Base-by-base conservation (phyloP, 1,140 invertebrate genomes). In the Asbolus verrucosus region DNA sequence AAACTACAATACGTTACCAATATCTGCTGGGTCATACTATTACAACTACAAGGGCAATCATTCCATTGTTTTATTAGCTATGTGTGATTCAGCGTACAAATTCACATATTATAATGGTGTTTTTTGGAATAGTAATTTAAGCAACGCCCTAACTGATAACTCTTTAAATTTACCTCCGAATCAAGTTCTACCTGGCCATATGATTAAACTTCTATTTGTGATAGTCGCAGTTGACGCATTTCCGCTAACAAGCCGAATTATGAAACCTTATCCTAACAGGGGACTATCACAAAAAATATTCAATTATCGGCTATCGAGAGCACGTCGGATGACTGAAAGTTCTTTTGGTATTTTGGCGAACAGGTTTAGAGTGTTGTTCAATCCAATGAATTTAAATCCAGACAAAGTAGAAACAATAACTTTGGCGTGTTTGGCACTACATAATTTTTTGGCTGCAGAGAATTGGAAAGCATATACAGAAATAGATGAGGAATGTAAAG, bases 171-270 rank as follows among this genome's bases (percentile, higher is more conserved):
- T 82, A 36, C 80, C 81, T 59, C 30, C 69, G 24, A 69, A 72
- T 54, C 36, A 50, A 39, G 59, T 67, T 38, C 71, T 80, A 63
- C 73, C 75, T 69, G 71, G 76, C 24, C 39, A 36, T 59, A 60
- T 30, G 79, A 81, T 67, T 72, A 81, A 19, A 66, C 77, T 41
- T 54, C 31, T 46, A 38, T 69, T 24, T 43, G 67, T 69, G n/a
- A 68, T 68, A 61, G 73, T 82, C 1, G 78, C 70, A 27, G 84
- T 85, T 75, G 82, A 84, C 67, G 84, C 81, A 27, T 86, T 85
- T 74, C 78, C 82, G 11, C 65, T 86, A 50, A 76, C 74, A 33
- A 68, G 67, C 59, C 75, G 80, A 63, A 66, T 84, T 54, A 79
- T 85, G 78, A 82, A 80, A 65, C 82, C 83, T 67, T 86, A 79